A percentile compares a stretch with the other conserved stretches of the same genome.
phyloP scores from a whole-genome alignment of 2,888 invertebrate genomes.

The Himalopsyche kuldschensis region DNA sequence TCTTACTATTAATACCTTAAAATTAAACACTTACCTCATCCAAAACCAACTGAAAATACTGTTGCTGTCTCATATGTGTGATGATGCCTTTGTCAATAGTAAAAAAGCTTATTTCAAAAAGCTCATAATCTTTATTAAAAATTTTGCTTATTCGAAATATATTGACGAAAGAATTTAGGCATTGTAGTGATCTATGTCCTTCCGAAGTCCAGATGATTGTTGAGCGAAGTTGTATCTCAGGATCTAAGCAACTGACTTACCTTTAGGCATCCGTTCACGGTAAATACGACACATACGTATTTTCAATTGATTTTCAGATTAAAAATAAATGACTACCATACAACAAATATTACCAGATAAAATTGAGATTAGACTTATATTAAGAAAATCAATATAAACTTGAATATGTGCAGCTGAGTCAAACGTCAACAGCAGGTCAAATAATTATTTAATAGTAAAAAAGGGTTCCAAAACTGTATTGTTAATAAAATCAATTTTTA shows the following conservation, averaged over 20 bases:
- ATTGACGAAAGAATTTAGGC: not conserved
- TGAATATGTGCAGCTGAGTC: too few relatives aligned
- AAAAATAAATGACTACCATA: not conserved
- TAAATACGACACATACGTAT: not conserved
- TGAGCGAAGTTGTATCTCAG: not conserved
- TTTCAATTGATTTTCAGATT: not conserved
- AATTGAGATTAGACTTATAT: too few relatives aligned
- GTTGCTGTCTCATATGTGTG: not conserved
- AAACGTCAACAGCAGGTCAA: too few relatives aligned
- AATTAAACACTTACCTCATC: not conserved
- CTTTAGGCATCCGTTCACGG: not conserved
- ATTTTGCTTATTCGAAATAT: too few relatives aligned
- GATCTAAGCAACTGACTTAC: not conserved
- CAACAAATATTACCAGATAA: too few relatives aligned
- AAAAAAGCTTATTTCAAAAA: too few relatives aligned
- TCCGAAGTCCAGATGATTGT: not conserved
- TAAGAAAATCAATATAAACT: too few relatives aligned
- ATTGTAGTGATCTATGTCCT: not conserved
- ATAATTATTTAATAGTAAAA: too few relatives aligned
- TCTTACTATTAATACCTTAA: not conserved
- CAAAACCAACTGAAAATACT: not conserved
- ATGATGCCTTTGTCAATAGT: not conserved
- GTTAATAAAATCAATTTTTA: too few relatives aligned
- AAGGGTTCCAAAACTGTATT: too few relatives aligned
- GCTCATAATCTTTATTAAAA: too few relatives aligned